Conservation (phyloP, 2,888 invertebrate species). For the Kuschelorhynchus macadamiae region DNA sequence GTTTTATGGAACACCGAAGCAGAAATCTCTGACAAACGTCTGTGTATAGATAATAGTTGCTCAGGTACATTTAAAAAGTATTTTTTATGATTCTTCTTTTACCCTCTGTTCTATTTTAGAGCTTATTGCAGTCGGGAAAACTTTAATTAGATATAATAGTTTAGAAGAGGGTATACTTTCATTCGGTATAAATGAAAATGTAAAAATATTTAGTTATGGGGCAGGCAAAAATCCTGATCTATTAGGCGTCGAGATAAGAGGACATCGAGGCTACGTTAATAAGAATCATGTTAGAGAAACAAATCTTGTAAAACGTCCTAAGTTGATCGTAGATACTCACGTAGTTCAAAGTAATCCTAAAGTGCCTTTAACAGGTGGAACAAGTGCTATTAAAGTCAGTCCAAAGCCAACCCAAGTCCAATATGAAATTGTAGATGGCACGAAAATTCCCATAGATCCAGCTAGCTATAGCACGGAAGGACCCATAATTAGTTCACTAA, state of each 20-base stretch:
- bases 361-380: conserved; percentile 53
- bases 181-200: conserved; percentile 73
- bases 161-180: conserved; percentile 74
- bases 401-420: conserved; percentile 60
- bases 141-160: conserved; percentile 73
- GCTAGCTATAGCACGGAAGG: conserved; percentile 42
- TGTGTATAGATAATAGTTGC: conserved; percentile 81
- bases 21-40: conserved; percentile 77
- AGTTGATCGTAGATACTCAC: conserved; percentile 69
- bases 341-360: conserved; percentile 50
- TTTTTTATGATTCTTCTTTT: background rate
- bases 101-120: conserved; percentile 49
- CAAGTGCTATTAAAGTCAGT: conserved; percentile 50
- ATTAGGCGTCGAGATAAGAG: conserved; percentile 81
- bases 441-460: conserved; percentile 71
- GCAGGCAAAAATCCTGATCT: conserved; percentile 74
- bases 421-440: conserved; percentile 77
- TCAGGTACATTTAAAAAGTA: conserved; percentile 71
- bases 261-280: conserved; percentile 78
- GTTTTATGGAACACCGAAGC: conserved; percentile 61
- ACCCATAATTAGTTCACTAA: conserved; percentile 13
- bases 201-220: conserved; percentile 79
- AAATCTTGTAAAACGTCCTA: conserved; percentile 69
- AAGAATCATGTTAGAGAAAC: conserved; percentile 74
- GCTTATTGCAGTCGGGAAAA: conserved; percentile 76